Base-by-base conservation (phyloP, 2,888 invertebrate genomes). In the Smittia aterrima region DNA sequence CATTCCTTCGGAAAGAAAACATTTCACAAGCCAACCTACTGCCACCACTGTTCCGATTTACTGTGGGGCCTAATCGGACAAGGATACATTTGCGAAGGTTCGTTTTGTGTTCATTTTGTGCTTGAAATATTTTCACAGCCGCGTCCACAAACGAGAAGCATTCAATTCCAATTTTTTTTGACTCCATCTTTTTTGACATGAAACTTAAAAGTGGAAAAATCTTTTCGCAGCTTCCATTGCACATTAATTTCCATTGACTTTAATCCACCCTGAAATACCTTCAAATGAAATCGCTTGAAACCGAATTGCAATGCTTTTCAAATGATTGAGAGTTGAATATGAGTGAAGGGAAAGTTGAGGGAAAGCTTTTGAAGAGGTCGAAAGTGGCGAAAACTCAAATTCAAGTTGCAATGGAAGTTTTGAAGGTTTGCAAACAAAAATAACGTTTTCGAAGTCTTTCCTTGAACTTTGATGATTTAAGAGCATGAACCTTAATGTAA, bases 1-100 rank as follows among this genome's bases (percentile, higher is more conserved):
- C 99, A 99, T 90, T 95, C 93, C 89, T 99, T 99, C 91, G 92
- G 92, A 86, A 98, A 98, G 92, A 98, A 98, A 89, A 98, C 97
- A 86, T 99, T 98, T 90, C 98, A 98, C 89, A 98, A 98, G 89
- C 98, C 98, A 85, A 96, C 97, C 82, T 98, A 98, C 88, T 99
- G 99, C 88, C 98, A 99, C 88, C 97, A 98, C 88, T 99, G 99
- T 89, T 96, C 97, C 85, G 99, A 99, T 86, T 92, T 98, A 90
- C 91, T 99, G 83, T 99, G 99, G 99, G 98, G 98, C 85, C 91
- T 98, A 87, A 96, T 98, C 85, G 96, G 97, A 86, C 98, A 98
- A 88, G 99, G 98, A 86, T 97, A 94, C 89, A 95, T 96, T 85
- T 99, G 99, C 89, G 98, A 98, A 94, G 97, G 98, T 98, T 86